These are phyloP conservation scores for Pinctada fucata DNA, from an alignment of 2,888 invertebrate genomes.

Conservation along the genomic window DNA sequence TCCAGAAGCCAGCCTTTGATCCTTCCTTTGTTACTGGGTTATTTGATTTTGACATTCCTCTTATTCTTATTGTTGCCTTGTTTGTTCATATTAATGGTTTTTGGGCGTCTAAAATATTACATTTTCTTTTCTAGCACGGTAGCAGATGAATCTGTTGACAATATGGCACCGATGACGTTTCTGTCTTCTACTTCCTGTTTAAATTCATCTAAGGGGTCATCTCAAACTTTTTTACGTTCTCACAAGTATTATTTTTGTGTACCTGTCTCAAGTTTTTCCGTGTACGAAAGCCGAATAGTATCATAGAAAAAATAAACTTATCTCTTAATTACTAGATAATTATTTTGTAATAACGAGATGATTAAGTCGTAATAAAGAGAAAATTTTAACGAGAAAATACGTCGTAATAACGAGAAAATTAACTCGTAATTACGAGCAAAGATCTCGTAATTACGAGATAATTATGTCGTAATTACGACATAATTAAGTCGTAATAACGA, in stretches of 20 bases:
- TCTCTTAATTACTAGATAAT: too few relatives aligned
- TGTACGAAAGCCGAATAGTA: too few relatives aligned
- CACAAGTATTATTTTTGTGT: not conserved
- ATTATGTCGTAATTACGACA: too few relatives aligned
- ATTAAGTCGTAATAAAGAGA: too few relatives aligned
- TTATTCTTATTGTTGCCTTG: not conserved
- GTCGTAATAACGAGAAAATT: too few relatives aligned
- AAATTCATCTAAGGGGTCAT: not conserved
- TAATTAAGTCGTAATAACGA: too few relatives aligned
- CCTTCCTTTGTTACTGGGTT: slow-evolving; percentile 54
- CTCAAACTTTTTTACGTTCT: not conserved
- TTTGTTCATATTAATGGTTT: not conserved
- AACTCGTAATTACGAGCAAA: too few relatives aligned
- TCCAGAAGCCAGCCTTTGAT: slow-evolving; percentile 65
- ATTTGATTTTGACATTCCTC: slow-evolving; percentile 58
- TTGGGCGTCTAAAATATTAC: not conserved
- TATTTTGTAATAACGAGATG: too few relatives aligned
- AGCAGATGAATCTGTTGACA: slow-evolving; percentile 54
- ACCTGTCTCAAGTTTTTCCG: not conserved
- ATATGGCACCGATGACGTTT: slow-evolving; percentile 54
- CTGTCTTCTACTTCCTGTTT: slow-evolving; percentile 36
- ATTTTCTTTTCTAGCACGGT: not conserved
- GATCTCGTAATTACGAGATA: too few relatives aligned
- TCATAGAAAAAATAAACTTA: too few relatives aligned
- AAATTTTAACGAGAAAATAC: too few relatives aligned